Percentiles rank a stretch among this genome's conserved stretches.
Conservation (phyloP, 2,888 invertebrate species). For the Auanema freiburgensis region DNA sequence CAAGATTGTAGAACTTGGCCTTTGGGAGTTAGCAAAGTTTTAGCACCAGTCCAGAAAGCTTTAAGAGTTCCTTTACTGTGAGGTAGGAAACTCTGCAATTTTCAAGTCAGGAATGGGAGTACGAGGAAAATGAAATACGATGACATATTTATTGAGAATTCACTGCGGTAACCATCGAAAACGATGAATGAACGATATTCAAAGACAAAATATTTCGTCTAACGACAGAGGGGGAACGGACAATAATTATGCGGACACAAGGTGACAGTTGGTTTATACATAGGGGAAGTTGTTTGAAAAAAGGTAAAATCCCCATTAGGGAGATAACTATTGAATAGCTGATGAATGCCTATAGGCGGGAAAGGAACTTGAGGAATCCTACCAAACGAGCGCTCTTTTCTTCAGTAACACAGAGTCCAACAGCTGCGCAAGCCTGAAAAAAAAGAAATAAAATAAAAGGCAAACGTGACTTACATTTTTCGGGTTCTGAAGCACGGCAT, state of each 20-base stretch:
- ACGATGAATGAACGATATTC: too few relatives aligned
- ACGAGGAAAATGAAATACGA: too few relatives aligned
- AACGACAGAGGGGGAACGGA: too few relatives aligned
- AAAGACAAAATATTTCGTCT: too few relatives aligned
- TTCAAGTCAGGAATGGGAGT: too few relatives aligned
- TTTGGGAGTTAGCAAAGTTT: conserved; percentile 15
- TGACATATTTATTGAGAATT: too few relatives aligned
- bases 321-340: conserved; percentile 2
- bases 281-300: too few relatives aligned
- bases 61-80: not conserved
- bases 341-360: conserved; percentile 7
- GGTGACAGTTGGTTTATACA: too few relatives aligned
- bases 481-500: conserved; percentile 50
- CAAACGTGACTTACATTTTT: conserved; percentile 30
- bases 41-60: conserved; percentile 13
- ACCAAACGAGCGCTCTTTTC: conserved; percentile 9
- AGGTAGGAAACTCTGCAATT: too few relatives aligned
- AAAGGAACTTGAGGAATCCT: conserved; percentile 20
- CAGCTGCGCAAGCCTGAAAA: conserved; percentile 27
- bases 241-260: too few relatives aligned
- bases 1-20: conserved; percentile 35
- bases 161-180: too few relatives aligned
- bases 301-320: conserved; percentile 1
- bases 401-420: conserved; percentile 27
- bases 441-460: conserved; percentile 6